Percentiles rank a stretch among this genome's conserved stretches.
Conservation (phyloP, 2,797 vertebrate genomes). For the Cryptoblepharus egeriae region DNA sequence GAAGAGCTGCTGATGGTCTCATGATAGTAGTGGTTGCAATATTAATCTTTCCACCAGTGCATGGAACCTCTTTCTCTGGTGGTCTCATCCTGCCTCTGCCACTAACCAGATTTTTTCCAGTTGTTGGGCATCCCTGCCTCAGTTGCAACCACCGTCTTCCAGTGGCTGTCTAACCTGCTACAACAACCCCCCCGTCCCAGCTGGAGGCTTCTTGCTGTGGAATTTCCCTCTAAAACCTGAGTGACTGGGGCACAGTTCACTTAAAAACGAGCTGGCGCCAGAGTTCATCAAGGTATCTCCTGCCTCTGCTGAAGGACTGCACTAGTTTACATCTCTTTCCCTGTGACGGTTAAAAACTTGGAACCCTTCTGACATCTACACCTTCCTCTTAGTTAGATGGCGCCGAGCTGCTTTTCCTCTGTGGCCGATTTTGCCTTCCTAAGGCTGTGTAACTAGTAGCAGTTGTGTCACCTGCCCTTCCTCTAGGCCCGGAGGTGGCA, state of each 20-base stretch:
- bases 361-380: slow-evolving; percentile 15
- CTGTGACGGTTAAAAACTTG: slow-evolving; percentile 14
- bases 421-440: background rate
- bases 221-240: slow-evolving; percentile 26
- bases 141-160: slow-evolving; percentile 20
- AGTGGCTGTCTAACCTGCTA: slow-evolving; percentile 4
- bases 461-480: background rate
- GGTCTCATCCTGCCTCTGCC: background rate
- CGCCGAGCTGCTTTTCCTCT: background rate
- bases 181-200: slow-evolving; percentile 13
- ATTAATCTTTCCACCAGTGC: slow-evolving; percentile 7
- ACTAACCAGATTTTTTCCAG: background rate
- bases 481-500: background rate
- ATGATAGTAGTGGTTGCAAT: background rate
- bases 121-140: slow-evolving; percentile 8
- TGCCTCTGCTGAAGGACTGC: slow-evolving; percentile 1
- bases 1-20: background rate
- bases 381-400: slow-evolving; percentile 15
- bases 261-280: slow-evolving; percentile 10
- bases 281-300: slow-evolving; percentile 23
- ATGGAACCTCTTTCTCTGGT: slow-evolving; percentile 23
- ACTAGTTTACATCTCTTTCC: slow-evolving; percentile 13
- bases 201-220: slow-evolving; percentile 25
- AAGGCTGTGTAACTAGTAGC: background rate
- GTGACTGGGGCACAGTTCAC: slow-evolving; percentile 1